Evolutionary conservation across 2,113 vertebrate genomes (phyloP).

Genomic region (Accipiter virgatus): DNA sequence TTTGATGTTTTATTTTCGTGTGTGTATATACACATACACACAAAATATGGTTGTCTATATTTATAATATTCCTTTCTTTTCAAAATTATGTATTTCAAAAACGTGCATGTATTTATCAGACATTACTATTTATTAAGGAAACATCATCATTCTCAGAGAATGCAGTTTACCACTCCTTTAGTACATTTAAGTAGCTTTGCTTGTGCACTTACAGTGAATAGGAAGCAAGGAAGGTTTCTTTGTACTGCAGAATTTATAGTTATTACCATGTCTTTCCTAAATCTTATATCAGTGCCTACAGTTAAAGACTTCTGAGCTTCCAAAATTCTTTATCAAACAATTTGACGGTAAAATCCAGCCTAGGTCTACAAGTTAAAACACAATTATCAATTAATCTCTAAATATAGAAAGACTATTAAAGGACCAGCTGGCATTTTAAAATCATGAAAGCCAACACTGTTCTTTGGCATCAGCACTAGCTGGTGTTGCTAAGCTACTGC

Average conservation of each 20-base stretch:
- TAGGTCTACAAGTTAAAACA: neutral
- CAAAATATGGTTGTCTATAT: neutral
- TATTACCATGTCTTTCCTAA: neutral
- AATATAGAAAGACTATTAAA: slow-evolving; percentile 30
- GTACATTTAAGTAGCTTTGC: neutral
- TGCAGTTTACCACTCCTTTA: neutral
- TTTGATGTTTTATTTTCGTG: neutral
- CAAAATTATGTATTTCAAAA: neutral
- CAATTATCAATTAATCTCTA: neutral
- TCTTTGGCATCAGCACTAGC: slow-evolving; percentile 14
- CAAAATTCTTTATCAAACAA: neutral
- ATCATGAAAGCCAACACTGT: neutral
- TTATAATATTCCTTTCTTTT: neutral
- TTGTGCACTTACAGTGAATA: accelerated
- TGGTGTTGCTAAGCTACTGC: slow-evolving; percentile 62
- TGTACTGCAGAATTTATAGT: neutral
- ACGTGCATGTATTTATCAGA: neutral
- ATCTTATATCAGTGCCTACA: neutral
- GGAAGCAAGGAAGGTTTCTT: neutral
- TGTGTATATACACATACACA: neutral
- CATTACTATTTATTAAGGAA: neutral
- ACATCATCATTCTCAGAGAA: neutral
- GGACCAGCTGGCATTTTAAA: slow-evolving; percentile 38
- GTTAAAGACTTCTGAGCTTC: neutral
- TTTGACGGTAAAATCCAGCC: neutral